phyloP scores from a whole-genome alignment of 2,888 invertebrate genomes.

The Campopleginae sp. region DNA sequence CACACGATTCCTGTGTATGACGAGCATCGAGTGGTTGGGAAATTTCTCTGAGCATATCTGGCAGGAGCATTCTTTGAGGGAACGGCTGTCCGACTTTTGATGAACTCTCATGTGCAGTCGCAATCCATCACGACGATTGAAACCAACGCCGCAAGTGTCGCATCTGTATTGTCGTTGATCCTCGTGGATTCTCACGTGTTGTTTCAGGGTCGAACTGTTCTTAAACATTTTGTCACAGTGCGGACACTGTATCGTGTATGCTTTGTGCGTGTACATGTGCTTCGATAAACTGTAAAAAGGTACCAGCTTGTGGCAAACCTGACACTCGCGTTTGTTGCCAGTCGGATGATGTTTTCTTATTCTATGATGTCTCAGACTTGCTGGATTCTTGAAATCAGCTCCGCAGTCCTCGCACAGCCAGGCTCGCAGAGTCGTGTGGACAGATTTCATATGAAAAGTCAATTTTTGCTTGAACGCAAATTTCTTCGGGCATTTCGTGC shows the following conservation, averaged over 20 bases:
- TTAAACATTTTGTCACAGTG: constrained; percentile 83
- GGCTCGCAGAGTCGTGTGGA: constrained; percentile 80
- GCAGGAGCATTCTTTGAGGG: constrained; percentile 82
- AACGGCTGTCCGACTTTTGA: constrained; percentile 81
- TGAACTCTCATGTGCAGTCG: constrained; percentile 82
- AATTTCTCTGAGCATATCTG: constrained; percentile 83
- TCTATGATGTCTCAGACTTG: constrained; percentile 81
- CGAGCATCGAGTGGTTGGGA: constrained; percentile 82
- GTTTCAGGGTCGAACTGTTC: constrained; percentile 82
- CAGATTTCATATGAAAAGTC: constrained; percentile 82
- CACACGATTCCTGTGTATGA: constrained; percentile 81
- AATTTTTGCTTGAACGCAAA: constrained; percentile 82
- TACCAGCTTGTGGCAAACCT: constrained; percentile 81
- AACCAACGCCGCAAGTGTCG: constrained; percentile 82
- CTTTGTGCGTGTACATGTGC: constrained; percentile 83
- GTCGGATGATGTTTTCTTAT: constrained; percentile 82
- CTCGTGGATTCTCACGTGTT: constrained; percentile 82
- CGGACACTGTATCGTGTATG: constrained; percentile 82
- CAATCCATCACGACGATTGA: constrained; percentile 82
- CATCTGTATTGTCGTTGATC: constrained; percentile 82
- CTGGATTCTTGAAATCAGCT: constrained; percentile 83
- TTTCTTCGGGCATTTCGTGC: constrained; percentile 82
- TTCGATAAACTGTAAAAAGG: constrained; percentile 83
- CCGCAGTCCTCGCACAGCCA: constrained; percentile 83
- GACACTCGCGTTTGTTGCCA: constrained; percentile 81